Evolutionary conservation across 1,140 invertebrate species (phyloP), one percentile per base, ranked within the genome.

Genomic region (Leucophenga varia): DNA sequence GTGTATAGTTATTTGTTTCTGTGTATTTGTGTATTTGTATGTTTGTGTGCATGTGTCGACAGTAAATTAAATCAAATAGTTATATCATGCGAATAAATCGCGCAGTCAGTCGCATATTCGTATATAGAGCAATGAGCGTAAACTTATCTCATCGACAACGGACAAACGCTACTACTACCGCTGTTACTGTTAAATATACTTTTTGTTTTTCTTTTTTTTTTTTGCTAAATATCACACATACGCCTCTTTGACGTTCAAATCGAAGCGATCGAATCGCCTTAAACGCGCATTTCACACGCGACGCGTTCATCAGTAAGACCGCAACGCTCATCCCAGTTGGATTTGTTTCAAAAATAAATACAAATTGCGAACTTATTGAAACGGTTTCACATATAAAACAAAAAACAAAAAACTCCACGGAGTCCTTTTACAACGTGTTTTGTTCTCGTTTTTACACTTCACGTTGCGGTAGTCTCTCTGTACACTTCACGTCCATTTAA

Each of bases 21-120:
- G 22, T 25, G 22, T 25, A 10, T 25, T 6, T 25, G 22, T 25
- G 5, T 25, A 25, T 30, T 19, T 10, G 21, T 8, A 3, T 28
- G 21, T 30, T 30, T 40, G 22, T 32, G 19, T 9, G 36, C 13
- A 31, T 17, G 46, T 16, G 19, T 34, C 38, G 13, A 49, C 57
- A n/a, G n/a, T n/a, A 67, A 67, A 67, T 67, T 67, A 67, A 67
- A 67, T 67, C 59, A 67, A 67, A 67, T 63, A 67, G 63, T 67
- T 67, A 63, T 67, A 67, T 67, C 63, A 67, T 67, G 63, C 64
- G 56, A 67, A 61, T 63, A 63, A 67, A 67, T 67, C 64, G 63
- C 54, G 8, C 31, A 34, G n/a, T n/a, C 35, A 37, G 22, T 25
- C 22, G 22, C 22, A 25, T 5, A 5, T 5, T 25, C 22, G 22